Conservation (phyloP, 2,888 invertebrate species). For the Coecobrya sp. region DNA sequence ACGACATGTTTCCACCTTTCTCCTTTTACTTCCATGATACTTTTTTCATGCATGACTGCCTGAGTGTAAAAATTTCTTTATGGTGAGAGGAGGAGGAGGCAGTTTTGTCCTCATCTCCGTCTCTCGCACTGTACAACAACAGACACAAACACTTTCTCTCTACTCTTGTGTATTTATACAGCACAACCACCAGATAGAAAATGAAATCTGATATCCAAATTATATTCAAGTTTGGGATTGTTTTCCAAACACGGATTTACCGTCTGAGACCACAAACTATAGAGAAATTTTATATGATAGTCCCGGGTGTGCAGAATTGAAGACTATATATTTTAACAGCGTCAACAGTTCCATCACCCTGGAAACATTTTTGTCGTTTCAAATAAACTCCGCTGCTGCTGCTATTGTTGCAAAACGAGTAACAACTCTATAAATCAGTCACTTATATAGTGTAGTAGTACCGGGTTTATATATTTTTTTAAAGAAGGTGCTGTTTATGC, state of each 20-base stretch:
- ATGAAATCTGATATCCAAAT: slow-evolving; percentile 71
- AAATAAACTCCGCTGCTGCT: neutral
- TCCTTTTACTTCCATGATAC: slow-evolving; percentile 66
- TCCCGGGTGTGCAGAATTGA: neutral
- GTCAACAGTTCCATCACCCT: neutral
- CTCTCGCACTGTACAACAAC: too few species aligned
- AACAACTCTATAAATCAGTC: neutral
- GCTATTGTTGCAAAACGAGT: neutral
- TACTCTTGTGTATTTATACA: too few species aligned
- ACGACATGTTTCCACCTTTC: slow-evolving; percentile 71
- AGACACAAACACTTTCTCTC: too few species aligned
- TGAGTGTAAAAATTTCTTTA: slow-evolving; percentile 73
- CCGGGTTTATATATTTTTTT: too few species aligned
- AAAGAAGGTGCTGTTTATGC: neutral
- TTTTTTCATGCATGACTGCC: slow-evolving; percentile 75
- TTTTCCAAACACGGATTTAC: slow-evolving; percentile 60
- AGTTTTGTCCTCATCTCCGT: slow-evolving; percentile 41
- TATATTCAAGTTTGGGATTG: slow-evolving; percentile 65
- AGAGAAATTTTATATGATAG: neutral
- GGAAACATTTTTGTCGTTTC: neutral
- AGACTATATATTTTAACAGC: slow-evolving; percentile 4
- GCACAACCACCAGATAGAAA: neutral
- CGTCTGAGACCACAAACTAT: slow-evolving; percentile 43
- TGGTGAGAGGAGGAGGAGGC: neutral
- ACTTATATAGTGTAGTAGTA: neutral